Base-by-base conservation (phyloP, 2,888 invertebrate genomes). In the Beris morrisii region DNA sequence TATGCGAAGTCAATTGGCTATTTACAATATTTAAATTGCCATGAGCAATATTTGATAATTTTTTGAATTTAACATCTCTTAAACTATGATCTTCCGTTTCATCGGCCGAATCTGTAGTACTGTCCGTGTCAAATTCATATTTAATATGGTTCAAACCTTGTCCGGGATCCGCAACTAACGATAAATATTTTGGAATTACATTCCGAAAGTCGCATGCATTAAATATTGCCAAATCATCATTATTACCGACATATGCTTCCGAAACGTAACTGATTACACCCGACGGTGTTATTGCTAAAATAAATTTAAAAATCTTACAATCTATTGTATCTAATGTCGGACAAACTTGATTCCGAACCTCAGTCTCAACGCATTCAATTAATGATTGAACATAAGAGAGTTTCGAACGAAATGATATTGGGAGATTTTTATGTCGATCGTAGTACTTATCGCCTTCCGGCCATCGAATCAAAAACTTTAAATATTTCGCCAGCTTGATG, bases 311-410 rank as follows among this genome's bases (percentile, higher is more conserved):
- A 68, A 75, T 79, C 69, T 70, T 69, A 68, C 77, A 79, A 53
- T 76, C 76, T 66, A 78, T 73, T 66, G 70, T 71, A 64, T 71
- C 73, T 48, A 73, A 64, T 38, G 70, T 70, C 52, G 77, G 75
- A 32, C 75, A 69, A 31, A 73, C 67, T 55, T 73, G 73, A 12
- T 72, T 72, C 13, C 74, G 72, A 66, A 80, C 72, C 52, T 79
- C 79, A 54, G 79, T 79, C 64, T 80, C 80, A 12, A 80, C 78
- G 66, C 79, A 79, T 64, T 80, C 79, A 64, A 80, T 78, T 52
- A 80, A 53, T 22, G 80, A 80, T 67, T 79, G 79, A 9, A 80
- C 77, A 67, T 78, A 77, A 46, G 79, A 71, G n/a, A 80, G 70
- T 68, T 76, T 77, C 7, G 76, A 74, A 4, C 79, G 75, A 61